phyloP scores from a whole-genome alignment of 2,888 invertebrate genomes.

The Zelleria hepariella region DNA sequence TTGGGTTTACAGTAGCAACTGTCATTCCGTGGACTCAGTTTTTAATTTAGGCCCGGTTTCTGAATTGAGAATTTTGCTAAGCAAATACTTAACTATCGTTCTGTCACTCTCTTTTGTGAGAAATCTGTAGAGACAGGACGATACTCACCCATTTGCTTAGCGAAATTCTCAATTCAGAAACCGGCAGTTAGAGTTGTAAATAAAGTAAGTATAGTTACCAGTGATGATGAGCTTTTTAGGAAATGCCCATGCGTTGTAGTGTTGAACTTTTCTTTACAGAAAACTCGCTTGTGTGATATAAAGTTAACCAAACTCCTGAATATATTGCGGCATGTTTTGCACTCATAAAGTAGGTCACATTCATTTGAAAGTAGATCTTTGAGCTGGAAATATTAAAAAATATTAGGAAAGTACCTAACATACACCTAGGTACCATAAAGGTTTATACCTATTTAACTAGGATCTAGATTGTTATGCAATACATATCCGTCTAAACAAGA shows the following conservation, averaged over 20 bases:
- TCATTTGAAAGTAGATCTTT: conserved; percentile 82
- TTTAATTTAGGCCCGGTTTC: no score
- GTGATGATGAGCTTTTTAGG: conserved; percentile 50
- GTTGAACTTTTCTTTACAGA: conserved; percentile 77
- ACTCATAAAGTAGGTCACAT: conserved; percentile 92
- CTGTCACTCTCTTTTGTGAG: no score
- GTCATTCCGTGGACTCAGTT: no score
- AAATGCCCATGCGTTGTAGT: conserved; percentile 55
- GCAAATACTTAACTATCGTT: no score
- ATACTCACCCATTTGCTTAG: no score
- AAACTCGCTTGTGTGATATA: conserved; percentile 89
- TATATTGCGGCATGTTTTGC: conserved; percentile 87
- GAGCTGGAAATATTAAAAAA: conserved; percentile 68
- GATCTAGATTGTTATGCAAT: background rate
- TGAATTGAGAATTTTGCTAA: no score
- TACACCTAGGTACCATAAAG: no score
- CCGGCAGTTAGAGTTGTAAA: background rate
- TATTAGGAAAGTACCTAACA: conserved; percentile 1
- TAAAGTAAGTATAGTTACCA: conserved; percentile 39
- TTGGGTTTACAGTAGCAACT: no score
- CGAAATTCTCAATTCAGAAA: no score
- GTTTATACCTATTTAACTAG: background rate
- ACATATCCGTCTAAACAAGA: background rate
- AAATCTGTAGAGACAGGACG: no score
- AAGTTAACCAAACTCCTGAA: conserved; percentile 91